A percentile compares a stretch with the other conserved stretches of the same genome.
Conservation (phyloP, 2,888 invertebrate species). For the Hipparchia sbordonii region DNA sequence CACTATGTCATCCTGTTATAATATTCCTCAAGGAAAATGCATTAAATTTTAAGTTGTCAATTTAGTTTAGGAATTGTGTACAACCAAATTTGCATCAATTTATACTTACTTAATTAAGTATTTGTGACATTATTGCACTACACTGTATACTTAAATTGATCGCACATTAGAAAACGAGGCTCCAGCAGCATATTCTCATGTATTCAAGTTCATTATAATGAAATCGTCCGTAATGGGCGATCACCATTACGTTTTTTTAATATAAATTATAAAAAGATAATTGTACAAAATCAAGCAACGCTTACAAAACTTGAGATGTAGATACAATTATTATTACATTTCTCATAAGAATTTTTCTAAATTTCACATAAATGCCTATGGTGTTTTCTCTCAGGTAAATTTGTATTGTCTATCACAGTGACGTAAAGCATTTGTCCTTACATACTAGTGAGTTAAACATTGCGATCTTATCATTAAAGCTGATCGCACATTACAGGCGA, state of each 20-base stretch:
- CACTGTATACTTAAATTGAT: background rate
- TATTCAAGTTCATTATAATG: background rate
- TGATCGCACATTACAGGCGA: background rate
- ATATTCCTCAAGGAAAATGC: too few relatives aligned
- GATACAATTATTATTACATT: constrained; percentile 54
- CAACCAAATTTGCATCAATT: background rate
- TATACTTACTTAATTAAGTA: background rate
- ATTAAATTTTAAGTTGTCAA: too few relatives aligned
- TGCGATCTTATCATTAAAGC: constrained; percentile 69
- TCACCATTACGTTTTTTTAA: background rate
- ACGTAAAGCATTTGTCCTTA: constrained; percentile 82
- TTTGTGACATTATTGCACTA: background rate
- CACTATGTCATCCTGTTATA: too few relatives aligned
- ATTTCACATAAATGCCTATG: constrained; percentile 66
- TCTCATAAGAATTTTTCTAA: constrained; percentile 52
- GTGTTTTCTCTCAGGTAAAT: constrained; percentile 71
- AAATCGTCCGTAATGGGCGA: background rate
- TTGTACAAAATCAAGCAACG: constrained; percentile 53
- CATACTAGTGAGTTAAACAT: constrained; percentile 79
- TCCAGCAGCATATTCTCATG: background rate
- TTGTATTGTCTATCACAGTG: constrained; percentile 80
- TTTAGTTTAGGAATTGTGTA: too few relatives aligned
- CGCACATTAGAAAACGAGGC: background rate
- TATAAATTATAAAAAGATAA: background rate
- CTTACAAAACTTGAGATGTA: constrained; percentile 53